These are phyloP conservation scores for Bombus waltoni DNA, from an alignment of 1,140 invertebrate genomes.

Conservation along the genomic window DNA sequence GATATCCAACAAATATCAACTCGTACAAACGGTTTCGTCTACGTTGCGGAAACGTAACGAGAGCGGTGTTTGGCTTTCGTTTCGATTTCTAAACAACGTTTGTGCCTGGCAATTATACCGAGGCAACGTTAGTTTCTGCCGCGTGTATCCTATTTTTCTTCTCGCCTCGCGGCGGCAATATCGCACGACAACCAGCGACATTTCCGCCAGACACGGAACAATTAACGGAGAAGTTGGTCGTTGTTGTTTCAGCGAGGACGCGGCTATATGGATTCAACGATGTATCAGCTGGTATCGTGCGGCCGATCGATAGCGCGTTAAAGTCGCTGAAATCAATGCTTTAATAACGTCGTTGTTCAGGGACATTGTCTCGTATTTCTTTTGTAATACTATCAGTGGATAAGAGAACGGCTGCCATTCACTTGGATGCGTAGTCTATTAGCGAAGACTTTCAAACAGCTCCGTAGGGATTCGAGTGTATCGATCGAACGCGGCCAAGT, in stretches of 20 bases:
- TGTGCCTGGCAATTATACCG: no score
- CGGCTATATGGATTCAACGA: neutral
- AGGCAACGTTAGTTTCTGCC: no score
- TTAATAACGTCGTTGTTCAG: neutral
- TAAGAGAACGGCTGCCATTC: neutral
- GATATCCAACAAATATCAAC: neutral
- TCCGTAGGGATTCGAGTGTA: neutral
- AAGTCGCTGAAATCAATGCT: constrained; percentile 8
- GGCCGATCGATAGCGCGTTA: constrained; percentile 20
- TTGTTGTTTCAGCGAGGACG: no score
- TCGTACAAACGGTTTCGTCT: no score
- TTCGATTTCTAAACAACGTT: no score
- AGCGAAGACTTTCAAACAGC: neutral
- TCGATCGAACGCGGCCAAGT: neutral
- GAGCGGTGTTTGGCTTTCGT: no score
- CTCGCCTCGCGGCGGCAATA: no score
- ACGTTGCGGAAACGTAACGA: no score
- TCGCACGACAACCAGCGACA: no score
- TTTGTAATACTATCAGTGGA: neutral
- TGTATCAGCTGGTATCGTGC: neutral
- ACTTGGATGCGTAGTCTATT: neutral
- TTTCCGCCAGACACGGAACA: no score
- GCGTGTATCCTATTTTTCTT: no score
- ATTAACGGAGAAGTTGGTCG: no score
- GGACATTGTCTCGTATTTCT: constrained; percentile 3